Evolutionary conservation across 2,113 vertebrate species (phyloP).

Genomic region (Gnathonemus echidnorhynchus): DNA sequence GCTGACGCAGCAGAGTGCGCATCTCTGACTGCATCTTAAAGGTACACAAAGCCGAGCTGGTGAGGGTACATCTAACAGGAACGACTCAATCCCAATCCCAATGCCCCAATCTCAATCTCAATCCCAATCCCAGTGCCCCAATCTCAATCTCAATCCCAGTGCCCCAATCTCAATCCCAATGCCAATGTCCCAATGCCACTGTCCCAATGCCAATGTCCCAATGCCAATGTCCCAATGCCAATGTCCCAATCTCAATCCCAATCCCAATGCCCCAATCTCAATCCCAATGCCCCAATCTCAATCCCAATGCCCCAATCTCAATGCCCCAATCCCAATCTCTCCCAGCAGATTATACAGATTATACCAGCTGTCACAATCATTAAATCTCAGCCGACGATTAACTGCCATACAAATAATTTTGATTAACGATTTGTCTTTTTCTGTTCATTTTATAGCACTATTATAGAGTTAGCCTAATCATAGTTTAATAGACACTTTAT

Average conservation of each 20-base stretch:
- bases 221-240: background rate
- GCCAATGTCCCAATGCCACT: too few species aligned
- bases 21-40: background rate
- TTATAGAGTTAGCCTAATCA: background rate
- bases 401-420: background rate
- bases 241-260: too few species aligned
- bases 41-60: background rate
- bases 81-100: background rate
- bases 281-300: background rate
- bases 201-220: too few species aligned
- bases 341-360: background rate
- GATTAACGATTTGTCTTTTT: background rate
- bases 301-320: too few species aligned
- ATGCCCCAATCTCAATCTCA: too few species aligned
- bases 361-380: background rate
- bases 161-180: too few species aligned
- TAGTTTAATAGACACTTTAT: too few species aligned
- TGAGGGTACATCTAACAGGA: background rate
- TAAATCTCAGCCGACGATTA: background rate
- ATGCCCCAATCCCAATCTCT: background rate
- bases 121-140: too few species aligned
- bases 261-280: background rate
- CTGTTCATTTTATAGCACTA: background rate
- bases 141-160: too few species aligned
- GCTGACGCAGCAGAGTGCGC: background rate